Evolutionary conservation across 1,140 invertebrate genomes (phyloP), one percentile per base, ranked within the genome.

Genomic region (Bicyclus anynana): DNA sequence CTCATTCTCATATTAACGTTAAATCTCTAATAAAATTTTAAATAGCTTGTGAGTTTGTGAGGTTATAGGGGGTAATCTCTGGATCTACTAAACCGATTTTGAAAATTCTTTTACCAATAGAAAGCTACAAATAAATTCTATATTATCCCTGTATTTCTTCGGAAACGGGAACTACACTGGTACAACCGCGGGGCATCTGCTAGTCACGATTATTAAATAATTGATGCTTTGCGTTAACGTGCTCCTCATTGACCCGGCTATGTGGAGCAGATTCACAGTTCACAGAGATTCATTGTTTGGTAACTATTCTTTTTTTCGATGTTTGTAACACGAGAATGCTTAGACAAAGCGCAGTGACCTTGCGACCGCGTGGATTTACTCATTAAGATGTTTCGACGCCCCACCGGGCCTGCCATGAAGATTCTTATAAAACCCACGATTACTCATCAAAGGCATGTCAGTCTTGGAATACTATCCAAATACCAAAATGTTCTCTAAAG

Each of bases 391-490:
- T 73, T 61, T 75, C 72, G 67, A 61, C 74, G 72, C 82, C 79
- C 76, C 82, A 81, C 80, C 79, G 77, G 58, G 65, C 59, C 59
- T 61, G 53, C 65, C 47, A 61, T 72, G 53, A 67, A 60, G 73
- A 74, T 75, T 83, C 79, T 84, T 87, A 87, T 85, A 87, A 87
- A 87, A 87, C 76, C 74, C 74, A 79, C 72, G 54, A 67, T 58
- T 62, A 65, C 50, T 74, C 69, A 76, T 76, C 72, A 75, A 65
- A 74, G 65, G 72, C 75, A 83, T 81, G 75, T 79, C 76, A 87
- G 76, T 80, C 71, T 79, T 71, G 63, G 67, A 74, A 69, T 65
- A 74, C 67, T 59, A 76, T 75, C 69, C 69, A 66, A 73, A 72
- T 56, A 75, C 44, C 16, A 80, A 84, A 83, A 87, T 87, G 84